A percentile compares a stretch with the other conserved stretches of the same genome.
Evolutionary conservation across 1,140 invertebrate genomes (phyloP).

Genomic region (Muscidifurax raptorellus): DNA sequence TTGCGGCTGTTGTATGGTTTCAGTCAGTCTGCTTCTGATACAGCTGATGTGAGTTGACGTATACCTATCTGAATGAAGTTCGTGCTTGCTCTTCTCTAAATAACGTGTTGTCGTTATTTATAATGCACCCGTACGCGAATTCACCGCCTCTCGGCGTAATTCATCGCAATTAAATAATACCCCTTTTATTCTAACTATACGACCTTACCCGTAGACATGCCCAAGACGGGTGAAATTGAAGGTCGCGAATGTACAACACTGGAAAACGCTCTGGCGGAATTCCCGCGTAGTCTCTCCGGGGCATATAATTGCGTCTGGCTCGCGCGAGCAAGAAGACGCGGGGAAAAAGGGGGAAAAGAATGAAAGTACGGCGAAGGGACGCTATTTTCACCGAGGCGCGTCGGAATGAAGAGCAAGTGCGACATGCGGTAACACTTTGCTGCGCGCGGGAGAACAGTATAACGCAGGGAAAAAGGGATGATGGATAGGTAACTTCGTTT

Average conservation of each 20-base stretch:
- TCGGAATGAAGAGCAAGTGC: no score
- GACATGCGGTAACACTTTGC: background rate
- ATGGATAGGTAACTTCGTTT: constrained; percentile 19
- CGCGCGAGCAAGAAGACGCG: background rate
- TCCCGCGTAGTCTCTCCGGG: background rate
- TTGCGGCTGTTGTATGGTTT: no score
- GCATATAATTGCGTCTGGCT: constrained; percentile 12
- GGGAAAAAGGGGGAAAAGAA: background rate
- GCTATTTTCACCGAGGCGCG: no score
- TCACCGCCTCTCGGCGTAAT: background rate
- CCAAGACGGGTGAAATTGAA: constrained; percentile 15
- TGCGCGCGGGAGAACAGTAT: background rate
- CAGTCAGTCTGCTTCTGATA: no score
- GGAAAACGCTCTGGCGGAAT: background rate
- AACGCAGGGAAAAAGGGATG: background rate
- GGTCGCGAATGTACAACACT: background rate
- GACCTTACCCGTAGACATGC: background rate
- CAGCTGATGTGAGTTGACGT: no score
- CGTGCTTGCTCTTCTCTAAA: no score
- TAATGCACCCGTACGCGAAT: no score
- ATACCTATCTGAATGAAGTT: no score
- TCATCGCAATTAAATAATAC: constrained; percentile 23
- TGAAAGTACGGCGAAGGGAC: background rate
- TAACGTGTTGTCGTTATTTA: no score
- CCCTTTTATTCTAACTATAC: background rate